These are phyloP conservation scores for Trachemys scripta DNA, from an alignment of 2,113 vertebrate genomes.

Conservation along the genomic window DNA sequence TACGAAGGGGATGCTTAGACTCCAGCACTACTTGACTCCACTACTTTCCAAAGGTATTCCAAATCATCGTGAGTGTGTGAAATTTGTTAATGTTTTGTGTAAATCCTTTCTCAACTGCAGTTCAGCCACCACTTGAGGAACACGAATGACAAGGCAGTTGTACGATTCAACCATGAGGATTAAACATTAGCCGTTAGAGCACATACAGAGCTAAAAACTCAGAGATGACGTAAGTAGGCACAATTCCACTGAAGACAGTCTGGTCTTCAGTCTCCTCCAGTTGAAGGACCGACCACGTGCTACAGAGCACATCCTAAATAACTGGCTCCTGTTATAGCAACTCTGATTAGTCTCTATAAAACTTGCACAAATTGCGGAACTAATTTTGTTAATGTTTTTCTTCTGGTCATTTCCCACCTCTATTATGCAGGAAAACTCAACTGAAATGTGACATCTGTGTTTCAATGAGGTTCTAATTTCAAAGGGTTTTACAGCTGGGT, in stretches of 20 bases:
- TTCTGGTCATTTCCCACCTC: background rate
- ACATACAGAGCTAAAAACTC: background rate
- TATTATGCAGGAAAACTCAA: background rate
- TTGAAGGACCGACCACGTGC: background rate
- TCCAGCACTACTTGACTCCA: background rate
- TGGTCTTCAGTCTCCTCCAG: background rate
- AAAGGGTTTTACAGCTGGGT: conserved; percentile 5
- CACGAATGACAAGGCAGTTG: background rate
- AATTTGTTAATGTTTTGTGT: background rate
- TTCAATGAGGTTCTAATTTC: conserved; percentile 2
- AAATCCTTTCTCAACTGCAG: background rate
- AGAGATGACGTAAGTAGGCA: background rate
- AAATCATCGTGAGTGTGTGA: background rate
- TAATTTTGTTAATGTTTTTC: background rate
- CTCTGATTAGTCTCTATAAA: background rate
- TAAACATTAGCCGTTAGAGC: background rate
- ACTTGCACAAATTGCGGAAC: background rate
- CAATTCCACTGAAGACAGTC: background rate
- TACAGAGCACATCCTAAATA: background rate
- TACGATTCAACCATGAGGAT: background rate
- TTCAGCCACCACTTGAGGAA: background rate
- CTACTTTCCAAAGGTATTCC: background rate
- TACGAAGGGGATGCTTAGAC: background rate
- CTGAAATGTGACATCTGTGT: background rate
- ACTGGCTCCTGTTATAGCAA: background rate